Evolutionary conservation across 1,140 invertebrate species (phyloP), one percentile per base, ranked within the genome.

Genomic region (Idris sp.): DNA sequence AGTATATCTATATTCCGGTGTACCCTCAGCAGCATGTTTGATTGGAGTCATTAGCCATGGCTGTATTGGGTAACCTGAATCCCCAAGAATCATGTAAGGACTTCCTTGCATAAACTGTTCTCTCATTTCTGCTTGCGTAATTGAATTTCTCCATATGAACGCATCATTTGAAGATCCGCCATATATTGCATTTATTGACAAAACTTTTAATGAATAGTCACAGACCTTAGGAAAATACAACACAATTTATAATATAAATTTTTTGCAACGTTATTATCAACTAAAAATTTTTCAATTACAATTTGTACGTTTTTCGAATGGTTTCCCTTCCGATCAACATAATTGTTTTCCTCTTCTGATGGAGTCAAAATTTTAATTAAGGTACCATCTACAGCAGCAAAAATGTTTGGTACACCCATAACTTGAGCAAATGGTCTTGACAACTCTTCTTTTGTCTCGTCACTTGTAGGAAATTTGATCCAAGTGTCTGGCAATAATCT

Each of bases 141-240:
- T 18, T 7, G 49, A 43, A 36, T 69, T 53, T 35, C 44, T 72
- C 61, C 73, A 78, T 16, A 80, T 74, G 26, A 43, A 68, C 6
- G 59, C 30, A 30, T 78, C 74, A 54, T 78, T 30, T 0, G 41
- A 48, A 15, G 43, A 68, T n/a, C 77, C 77, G 31, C 77, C 71
- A 65, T 68, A 78, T 43, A 31, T 30, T 0, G 79, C 69, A 67
- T 79, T 78, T 2, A 74, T 56, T 40, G 71, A 74, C n/a, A 76
- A 25, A 4, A 79, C 78, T 61, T 11, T 7, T 7, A 19, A 13
- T 2, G 40, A 43, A 43, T 25, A n/a, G 25, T 10, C 10, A 7
- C 40, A 43, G 25, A 43, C 40, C 40, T 43, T n/a, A n/a, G n/a
- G n/a, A 40, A n/a, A n/a, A n/a, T n/a, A n/a, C n/a, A n/a, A n/a